A percentile compares a stretch with the other conserved stretches of the same genome.
Evolutionary conservation across 2,113 vertebrate species (phyloP).

Genomic region (Cavia aperea): DNA sequence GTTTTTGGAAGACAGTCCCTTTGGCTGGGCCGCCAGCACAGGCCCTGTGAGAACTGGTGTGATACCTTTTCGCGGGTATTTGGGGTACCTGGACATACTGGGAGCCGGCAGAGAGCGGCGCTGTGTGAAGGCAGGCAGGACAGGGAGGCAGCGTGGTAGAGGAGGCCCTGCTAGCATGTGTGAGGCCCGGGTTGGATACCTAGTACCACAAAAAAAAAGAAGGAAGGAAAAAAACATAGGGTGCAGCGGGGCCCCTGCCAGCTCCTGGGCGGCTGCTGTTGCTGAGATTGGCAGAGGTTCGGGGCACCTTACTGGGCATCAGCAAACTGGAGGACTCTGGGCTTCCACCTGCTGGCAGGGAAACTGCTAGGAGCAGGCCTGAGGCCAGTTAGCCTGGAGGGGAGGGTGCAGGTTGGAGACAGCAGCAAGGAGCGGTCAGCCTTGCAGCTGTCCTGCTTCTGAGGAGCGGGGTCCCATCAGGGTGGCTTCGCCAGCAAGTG

Average conservation of each 20-base stretch:
- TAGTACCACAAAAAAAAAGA: no score
- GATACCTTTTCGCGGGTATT: background rate
- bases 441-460: background rate
- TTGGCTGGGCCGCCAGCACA: background rate
- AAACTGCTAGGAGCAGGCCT: background rate
- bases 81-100: background rate
- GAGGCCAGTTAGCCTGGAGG: background rate
- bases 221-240: background rate
- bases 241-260: no score
- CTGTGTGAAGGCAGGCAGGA: background rate
- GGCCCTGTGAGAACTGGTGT: background rate
- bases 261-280: background rate
- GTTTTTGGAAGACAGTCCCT: background rate
- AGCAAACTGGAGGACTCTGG: background rate
- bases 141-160: background rate
- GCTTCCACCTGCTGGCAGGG: background rate
- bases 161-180: background rate
- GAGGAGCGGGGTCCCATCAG: background rate
- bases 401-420: background rate
- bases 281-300: background rate
- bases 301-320: background rate
- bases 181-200: background rate
- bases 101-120: background rate
- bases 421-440: background rate
- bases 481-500: background rate